Evolutionary conservation across 2,888 invertebrate species (phyloP), one percentile per base, ranked within the genome.

Genomic region (Matsumyia berberina): DNA sequence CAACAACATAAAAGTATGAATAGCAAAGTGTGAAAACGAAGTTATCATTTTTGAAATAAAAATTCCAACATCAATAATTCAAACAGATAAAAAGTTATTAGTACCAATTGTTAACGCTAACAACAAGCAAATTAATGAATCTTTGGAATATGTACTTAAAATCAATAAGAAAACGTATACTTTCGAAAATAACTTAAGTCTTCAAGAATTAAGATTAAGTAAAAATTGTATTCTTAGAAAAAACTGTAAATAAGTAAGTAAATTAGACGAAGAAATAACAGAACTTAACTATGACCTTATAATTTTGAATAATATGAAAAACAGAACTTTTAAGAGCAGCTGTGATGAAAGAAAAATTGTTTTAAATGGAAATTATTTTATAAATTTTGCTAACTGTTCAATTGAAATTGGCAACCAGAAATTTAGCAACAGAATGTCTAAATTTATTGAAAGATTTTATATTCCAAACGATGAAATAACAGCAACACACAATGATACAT

Each of bases 261-360:
- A 58, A 17, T 15, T 35, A 12, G 37, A 39, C 8, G 12, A 39
- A 17, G 67, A 77, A 69, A 69, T 62, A 19, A 53, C 53, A 9
- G 29, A 60, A 37, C 29, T 69, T 44, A 69, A 51, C 4, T 15
- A 55, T 24, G 29, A 77, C 4, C 46, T 55, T 42, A 7, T 69
- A 53, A 39, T 60, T 44, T 31, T 70, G 17, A 70, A 62, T 15
- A 78, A 70, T 62, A 9, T 39, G 9, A 67, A 62, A 33, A 44
- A 70, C 29, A 60, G 9, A 24, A 46, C 9, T 55, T 44, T 72
- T 7, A 69, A 70, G 24, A 60, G 44, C 12, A 35, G 42, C 35
- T 78, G 62, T 35, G 78, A 78, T 53, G 60, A 69, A n/a, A 62
- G 78, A 62, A 55, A 29, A 9, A n/a, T 70, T 42, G 9, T 29